phyloP scores from a whole-genome alignment of 2,113 vertebrate species.

The Lagenorhynchus albirostris region DNA sequence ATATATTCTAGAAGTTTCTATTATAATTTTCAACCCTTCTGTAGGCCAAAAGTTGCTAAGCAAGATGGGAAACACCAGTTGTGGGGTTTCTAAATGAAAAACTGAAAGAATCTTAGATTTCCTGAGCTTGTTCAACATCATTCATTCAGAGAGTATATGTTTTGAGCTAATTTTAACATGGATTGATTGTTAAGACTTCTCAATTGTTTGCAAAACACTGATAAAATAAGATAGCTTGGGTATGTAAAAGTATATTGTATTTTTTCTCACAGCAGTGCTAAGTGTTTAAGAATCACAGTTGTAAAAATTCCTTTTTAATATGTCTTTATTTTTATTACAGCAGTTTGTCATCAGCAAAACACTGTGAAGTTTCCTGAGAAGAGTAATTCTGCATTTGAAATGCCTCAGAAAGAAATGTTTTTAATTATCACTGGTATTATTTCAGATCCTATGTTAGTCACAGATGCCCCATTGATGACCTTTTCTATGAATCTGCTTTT shows the following conservation, averaged over 20 bases:
- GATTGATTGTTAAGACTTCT: conserved; percentile 17
- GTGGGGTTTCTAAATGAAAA: conserved; percentile 22
- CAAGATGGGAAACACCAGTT: not conserved
- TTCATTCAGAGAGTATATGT: not conserved
- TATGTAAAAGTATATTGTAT: conserved; percentile 18
- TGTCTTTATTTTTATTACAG: conserved; percentile 66
- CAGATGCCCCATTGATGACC: not conserved
- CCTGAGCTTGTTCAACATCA: not conserved
- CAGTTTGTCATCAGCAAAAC: conserved; percentile 65
- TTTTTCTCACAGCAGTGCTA: conserved; percentile 1
- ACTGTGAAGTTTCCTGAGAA: conserved; percentile 59
- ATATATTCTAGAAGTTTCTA: not conserved
- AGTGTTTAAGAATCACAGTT: conserved; percentile 56
- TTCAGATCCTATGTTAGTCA: conserved; percentile 39
- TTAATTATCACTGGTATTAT: conserved; percentile 55
- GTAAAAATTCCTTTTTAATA: conserved; percentile 58
- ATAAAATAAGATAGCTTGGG: conserved; percentile 31
- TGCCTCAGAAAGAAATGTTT: conserved; percentile 49
- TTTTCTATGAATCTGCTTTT: conserved; percentile 16
- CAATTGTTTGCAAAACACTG: conserved; percentile 46
- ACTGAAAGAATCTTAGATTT: conserved; percentile 6
- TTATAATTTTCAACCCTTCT: not conserved
- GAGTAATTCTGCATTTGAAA: conserved; percentile 43
- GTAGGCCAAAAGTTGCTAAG: not conserved
- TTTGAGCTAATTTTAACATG: conserved; percentile 47